phyloP scores from a whole-genome alignment of 1,140 invertebrate genomes.

The Babylonia areolata region DNA sequence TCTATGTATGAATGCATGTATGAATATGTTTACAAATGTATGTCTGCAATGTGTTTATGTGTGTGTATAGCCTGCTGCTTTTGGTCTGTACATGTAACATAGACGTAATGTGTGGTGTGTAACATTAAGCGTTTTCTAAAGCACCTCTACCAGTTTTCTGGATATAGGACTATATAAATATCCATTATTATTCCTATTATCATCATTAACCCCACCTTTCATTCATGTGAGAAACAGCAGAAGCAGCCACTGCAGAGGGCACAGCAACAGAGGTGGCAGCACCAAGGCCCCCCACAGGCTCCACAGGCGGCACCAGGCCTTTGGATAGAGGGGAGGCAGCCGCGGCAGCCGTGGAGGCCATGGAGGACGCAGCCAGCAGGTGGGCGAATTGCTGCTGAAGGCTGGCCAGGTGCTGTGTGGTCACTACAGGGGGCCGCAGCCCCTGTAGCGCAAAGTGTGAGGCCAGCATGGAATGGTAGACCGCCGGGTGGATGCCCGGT shows the following conservation, averaged over 20 bases:
- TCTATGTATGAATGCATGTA: too few species aligned
- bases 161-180: too few species aligned
- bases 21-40: too few species aligned
- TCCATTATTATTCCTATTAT: too few species aligned
- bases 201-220: conserved; percentile 1
- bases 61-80: too few species aligned
- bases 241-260: background rate
- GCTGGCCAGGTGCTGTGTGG: conserved; percentile 59
- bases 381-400: conserved; percentile 64
- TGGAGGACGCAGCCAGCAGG: conserved; percentile 39
- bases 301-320: background rate
- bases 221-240: background rate
- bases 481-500: conserved; percentile 30
- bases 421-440: conserved; percentile 46
- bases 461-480: conserved; percentile 45
- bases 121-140: too few species aligned
- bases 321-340: background rate
- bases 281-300: background rate
- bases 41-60: too few species aligned
- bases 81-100: too few species aligned
- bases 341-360: background rate
- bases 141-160: too few species aligned
- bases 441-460: conserved; percentile 46
- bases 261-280: background rate
- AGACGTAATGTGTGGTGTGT: too few species aligned